Percentiles rank a stretch among this genome's conserved stretches.
Conservation (phyloP, 2,888 invertebrate genomes). For the Lissocephala sabroskyi region DNA sequence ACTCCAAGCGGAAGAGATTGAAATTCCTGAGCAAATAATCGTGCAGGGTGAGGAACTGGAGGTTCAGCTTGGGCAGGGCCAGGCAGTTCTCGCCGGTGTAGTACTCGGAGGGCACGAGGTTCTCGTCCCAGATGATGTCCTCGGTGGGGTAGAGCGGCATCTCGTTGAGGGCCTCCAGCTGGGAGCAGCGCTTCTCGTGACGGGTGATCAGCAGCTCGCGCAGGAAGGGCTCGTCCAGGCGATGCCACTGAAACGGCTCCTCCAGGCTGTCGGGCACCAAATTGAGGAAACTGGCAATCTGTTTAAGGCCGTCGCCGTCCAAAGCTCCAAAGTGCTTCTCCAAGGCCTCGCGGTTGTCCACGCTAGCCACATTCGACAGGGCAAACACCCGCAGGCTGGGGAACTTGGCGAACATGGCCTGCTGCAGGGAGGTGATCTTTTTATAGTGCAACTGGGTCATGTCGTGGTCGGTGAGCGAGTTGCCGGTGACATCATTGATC, state of each 20-base stretch:
- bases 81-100: conserved; percentile 96
- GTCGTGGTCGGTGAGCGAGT: conserved; percentile 92
- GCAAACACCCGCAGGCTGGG: conserved; percentile 89
- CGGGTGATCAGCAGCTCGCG: conserved; percentile 88
- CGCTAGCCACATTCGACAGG: conserved; percentile 92
- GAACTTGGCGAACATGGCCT: conserved; percentile 94
- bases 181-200: conserved; percentile 91
- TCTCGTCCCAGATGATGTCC: conserved; percentile 98
- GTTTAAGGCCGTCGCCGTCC: conserved; percentile 84
- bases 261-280: conserved; percentile 86
- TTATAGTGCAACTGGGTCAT: conserved; percentile 96
- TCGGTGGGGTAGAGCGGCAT: conserved; percentile 99
- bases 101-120: conserved; percentile 97
- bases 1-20: conserved; percentile 96
- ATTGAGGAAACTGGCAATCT: conserved; percentile 89
- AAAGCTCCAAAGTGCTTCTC: conserved; percentile 85
- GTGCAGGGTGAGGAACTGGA: conserved; percentile 98
- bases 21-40: conserved; percentile 98
- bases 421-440: conserved; percentile 93
- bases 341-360: conserved; percentile 86
- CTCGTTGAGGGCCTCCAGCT: conserved; percentile 94
- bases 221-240: conserved; percentile 86
- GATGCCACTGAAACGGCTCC: conserved; percentile 79
- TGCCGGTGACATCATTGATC: conserved; percentile 96
- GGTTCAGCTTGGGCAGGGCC: conserved; percentile 96